Evolutionary conservation across 1,140 invertebrate genomes (phyloP), one percentile per base, ranked within the genome.

Genomic region (Trypoxylus dichotomus): DNA sequence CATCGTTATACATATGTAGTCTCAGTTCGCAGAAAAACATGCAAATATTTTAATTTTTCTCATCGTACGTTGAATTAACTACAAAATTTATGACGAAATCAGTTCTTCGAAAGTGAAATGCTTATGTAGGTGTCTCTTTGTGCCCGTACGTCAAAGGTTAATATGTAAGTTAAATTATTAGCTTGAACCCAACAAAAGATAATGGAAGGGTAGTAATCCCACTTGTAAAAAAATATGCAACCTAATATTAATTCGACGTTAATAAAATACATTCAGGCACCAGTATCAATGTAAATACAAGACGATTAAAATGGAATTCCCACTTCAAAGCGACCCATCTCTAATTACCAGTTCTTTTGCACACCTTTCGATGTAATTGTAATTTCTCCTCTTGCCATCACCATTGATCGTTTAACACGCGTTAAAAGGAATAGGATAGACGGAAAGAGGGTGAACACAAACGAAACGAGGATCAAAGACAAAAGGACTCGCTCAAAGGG

Each of bases 351-450:
- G 60, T 68, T 68, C 60, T 29, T 68, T 68, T 27, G 27, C 60
- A 68, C 60, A 29, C 24, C 60, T 68, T 68, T 29, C 60, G 21
- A 25, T 68, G 60, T 68, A 68, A 68, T 68, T 68, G 60, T 68
- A 68, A 68, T 68, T 68, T 24, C 27, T 68, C 60, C 24, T 68
- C 24, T 68, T 54, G 47, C 47, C 47, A 54, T 54, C 60, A 27
- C 60, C 60, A n/a, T 24, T 68, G 21, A 68, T 24, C 24, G 60
- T 68, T 68, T 29, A 24, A 29, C 60, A 68, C 24, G 24, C 21
- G 21, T 68, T 24, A 29, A 68, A 68, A 24, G 5, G 60, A 68
- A 8, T 13, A 27, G 24, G 24, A 68, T 1, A 68, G 24, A 27
- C 8, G 2, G 21, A 68, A 19, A 63, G 60, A 27, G 3, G 60